Base-by-base conservation (phyloP, 2,888 invertebrate species). In the Lepidocyrtoides sp. region DNA sequence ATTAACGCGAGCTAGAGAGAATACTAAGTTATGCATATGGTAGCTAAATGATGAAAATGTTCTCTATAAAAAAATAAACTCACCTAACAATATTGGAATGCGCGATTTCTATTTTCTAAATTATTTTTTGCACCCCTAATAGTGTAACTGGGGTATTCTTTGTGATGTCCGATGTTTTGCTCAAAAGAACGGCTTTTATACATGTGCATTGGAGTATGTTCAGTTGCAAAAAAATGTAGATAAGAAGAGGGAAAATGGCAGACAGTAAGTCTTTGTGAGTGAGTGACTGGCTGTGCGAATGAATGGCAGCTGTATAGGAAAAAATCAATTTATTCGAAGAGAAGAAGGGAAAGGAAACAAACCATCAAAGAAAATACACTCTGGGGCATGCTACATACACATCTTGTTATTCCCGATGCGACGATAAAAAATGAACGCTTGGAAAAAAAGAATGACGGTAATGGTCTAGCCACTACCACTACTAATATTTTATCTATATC, bases 351-450 rank as follows among this genome's bases (percentile, higher is more conserved):
- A 36, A 69, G 66, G 60, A 89, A 84, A 89, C 89, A 89, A 89
- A 66, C 89, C 63, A 89, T 89, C 89, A 89, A 89, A 84, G 77
- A 60, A 91, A 92, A 91, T 91, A 90, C 87, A 91, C 92, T 87
- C 92, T 36, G 23, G 91, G 92, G 92, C 51, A 85, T 83, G 36
- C 36, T 75, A 20, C 69, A 41, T 29, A 29, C 26, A 83, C 54
- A 20, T 85, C 79, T 83, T 75, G 54, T 7, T 77, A 77, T 79
- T 89, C 89, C 72, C 85, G 54, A 84, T 36, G 23, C 83, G 51
- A 44, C 63, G 23, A 79, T 90, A 90, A 85, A 89, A 90, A 85
- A 85, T 85, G 84, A 79, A 85, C 23, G 54, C 41, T 63, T n/a
- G 29, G 4, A 10, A 79, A 17, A 51, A 82, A 82, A 82, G 79